A percentile compares a stretch with the other conserved stretches of the same genome.
phyloP scores from a whole-genome alignment of 2,888 invertebrate species.

The Oscheius sp. region DNA sequence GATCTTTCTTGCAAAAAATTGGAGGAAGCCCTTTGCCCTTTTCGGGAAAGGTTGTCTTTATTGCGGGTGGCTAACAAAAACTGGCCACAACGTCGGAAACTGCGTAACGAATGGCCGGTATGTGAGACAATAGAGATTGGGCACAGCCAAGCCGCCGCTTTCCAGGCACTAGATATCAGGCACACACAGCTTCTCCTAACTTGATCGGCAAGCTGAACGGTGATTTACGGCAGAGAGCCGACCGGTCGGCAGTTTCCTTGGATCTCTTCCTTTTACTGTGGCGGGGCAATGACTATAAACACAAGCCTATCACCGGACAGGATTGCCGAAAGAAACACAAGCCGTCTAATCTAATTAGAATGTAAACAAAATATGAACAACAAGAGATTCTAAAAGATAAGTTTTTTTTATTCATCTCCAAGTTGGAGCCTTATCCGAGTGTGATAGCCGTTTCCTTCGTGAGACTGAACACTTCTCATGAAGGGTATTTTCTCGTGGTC shows the following conservation, averaged over 20 bases:
- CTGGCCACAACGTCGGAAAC: constrained; percentile 22
- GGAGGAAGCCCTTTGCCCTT: not conserved
- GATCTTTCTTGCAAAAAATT: not conserved
- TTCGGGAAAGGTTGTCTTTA: constrained; percentile 6
- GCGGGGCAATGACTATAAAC: not conserved
- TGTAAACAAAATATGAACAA: not conserved
- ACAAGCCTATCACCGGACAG: not conserved
- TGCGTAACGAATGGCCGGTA: constrained; percentile 27
- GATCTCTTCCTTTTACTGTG: too few relatives aligned
- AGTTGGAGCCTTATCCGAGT: not conserved
- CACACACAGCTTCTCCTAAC: too few relatives aligned
- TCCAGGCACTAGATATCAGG: constrained; percentile 21
- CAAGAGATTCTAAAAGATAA: not conserved
- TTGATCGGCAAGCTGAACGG: constrained; percentile 27
- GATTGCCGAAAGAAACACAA: not conserved
- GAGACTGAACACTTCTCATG: not conserved
- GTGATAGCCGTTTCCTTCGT: constrained; percentile 7
- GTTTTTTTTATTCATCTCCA: not conserved
- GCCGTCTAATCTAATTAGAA: not conserved
- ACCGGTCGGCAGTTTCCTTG: not conserved
- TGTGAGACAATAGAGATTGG: constrained; percentile 25
- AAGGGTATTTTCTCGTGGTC: not conserved
- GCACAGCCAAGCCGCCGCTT: constrained; percentile 7
- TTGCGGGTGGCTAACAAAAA: constrained; percentile 21
- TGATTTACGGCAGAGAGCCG: constrained; percentile 27